Evolutionary conservation across 2,797 vertebrate species (phyloP).

Genomic region (Tauraco hartlaubi): DNA sequence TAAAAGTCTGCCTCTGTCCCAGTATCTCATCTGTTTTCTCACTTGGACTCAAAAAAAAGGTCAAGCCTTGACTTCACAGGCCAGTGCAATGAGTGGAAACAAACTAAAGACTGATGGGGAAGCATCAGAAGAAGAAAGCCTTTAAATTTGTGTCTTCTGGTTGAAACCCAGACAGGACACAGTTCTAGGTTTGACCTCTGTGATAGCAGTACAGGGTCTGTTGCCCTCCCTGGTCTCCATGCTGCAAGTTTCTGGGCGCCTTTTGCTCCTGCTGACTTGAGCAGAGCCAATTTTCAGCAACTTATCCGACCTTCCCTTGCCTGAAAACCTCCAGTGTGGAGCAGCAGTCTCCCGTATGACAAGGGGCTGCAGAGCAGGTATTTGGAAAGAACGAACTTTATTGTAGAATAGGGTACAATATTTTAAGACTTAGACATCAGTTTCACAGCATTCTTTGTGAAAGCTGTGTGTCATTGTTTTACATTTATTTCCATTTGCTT

Average conservation of each 20-base stretch:
- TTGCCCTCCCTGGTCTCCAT: neutral
- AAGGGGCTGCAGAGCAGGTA: neutral
- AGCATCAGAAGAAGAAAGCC: neutral
- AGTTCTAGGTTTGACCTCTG: neutral
- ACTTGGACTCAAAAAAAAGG: conserved; percentile 38
- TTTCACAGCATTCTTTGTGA: neutral
- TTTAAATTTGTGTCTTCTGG: neutral
- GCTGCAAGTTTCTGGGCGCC: accelerated
- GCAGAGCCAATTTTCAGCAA: neutral
- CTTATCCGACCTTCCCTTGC: accelerated
- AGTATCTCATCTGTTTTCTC: conserved; percentile 68
- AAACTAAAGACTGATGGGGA: neutral
- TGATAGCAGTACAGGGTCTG: neutral
- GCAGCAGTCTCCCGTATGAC: neutral
- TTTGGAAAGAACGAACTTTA: neutral
- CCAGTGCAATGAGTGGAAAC: conserved; percentile 32
- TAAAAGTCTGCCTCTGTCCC: conserved; percentile 68
- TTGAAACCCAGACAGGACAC: neutral
- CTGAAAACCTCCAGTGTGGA: neutral
- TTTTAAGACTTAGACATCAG: neutral
- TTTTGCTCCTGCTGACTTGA: neutral
- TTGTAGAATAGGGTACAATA: too few species aligned
- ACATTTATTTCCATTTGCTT: neutral
- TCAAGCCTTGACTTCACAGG: conserved; percentile 61
- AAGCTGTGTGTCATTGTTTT: neutral